These are phyloP conservation scores for Cyprinodon tularosa DNA, from an alignment of 2,113 vertebrate species.

Conservation along the genomic window DNA sequence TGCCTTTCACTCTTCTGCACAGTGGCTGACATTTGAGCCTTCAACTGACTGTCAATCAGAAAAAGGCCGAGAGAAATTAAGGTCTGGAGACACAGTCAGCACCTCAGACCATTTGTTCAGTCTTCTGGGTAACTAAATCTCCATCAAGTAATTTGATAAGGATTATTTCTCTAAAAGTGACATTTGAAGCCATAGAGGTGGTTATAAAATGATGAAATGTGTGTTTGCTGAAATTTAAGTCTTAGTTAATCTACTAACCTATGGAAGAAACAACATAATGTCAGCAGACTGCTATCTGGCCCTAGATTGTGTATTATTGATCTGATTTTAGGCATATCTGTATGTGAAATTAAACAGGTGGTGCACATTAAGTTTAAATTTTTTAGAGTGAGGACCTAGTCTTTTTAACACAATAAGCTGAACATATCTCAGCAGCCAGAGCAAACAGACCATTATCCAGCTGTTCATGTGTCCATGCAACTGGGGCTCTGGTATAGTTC, in stretches of 20 bases:
- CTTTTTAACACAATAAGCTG: background rate
- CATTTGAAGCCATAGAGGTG: background rate
- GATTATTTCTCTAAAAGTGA: slow-evolving; percentile 7
- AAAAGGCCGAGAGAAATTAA: slow-evolving; percentile 5
- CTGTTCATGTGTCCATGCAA: slow-evolving; percentile 3
- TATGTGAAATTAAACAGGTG: background rate
- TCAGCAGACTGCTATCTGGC: slow-evolving; percentile 9
- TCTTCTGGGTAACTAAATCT: background rate
- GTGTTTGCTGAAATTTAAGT: background rate
- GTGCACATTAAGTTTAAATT: background rate
- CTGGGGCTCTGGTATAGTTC: slow-evolving; percentile 1
- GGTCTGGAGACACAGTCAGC: slow-evolving; percentile 17
- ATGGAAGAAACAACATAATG: slow-evolving; percentile 5
- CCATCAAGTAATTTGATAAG: background rate
- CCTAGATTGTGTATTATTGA: slow-evolving; percentile 43
- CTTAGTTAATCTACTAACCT: background rate
- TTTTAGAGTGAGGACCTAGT: background rate
- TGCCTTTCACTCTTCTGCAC: slow-evolving; percentile 28
- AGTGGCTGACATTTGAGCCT: slow-evolving; percentile 26
- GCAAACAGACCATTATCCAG: background rate
- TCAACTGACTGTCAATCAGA: slow-evolving; percentile 44
- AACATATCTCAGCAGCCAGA: background rate
- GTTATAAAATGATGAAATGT: background rate
- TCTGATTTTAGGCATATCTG: background rate
- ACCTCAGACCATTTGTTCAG: slow-evolving; percentile 3